Evolutionary conservation across 1,140 invertebrate genomes (phyloP).

Genomic region (Pogonus chalceus): DNA sequence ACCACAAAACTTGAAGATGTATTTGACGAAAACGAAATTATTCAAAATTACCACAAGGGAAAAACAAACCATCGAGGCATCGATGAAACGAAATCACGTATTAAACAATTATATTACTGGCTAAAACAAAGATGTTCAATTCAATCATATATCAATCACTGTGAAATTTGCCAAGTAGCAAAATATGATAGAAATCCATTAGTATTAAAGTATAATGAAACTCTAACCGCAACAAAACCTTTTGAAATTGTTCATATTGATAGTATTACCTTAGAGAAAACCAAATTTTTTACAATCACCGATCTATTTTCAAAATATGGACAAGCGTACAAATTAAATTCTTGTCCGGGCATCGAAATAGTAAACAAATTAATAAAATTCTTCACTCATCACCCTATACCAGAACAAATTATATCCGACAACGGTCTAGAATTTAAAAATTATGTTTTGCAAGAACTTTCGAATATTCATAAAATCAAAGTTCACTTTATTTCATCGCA

Average conservation of each 20-base stretch:
- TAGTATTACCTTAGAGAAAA: conserved; percentile 10
- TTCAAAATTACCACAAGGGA: conserved; percentile 12
- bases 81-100: conserved; percentile 10
- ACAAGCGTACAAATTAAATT: conserved; percentile 11
- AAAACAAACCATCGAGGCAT: too few species aligned
- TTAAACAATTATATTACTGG: too few species aligned
- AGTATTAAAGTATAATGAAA: conserved; percentile 11
- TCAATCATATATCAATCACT: too few species aligned
- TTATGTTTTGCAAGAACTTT: too few species aligned
- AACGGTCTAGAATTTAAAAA: too few species aligned
- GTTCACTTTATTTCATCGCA: too few species aligned
- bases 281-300: conserved; percentile 14
- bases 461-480: too few species aligned
- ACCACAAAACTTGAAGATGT: conserved; percentile 5
- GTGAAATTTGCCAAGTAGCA: too few species aligned
- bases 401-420: too few species aligned
- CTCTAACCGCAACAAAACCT: too few species aligned
- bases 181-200: conserved; percentile 11
- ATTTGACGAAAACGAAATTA: conserved; percentile 10
- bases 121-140: too few species aligned
- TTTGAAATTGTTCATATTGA: conserved; percentile 14
- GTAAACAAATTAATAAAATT: conserved; percentile 10
- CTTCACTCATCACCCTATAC: too few species aligned
- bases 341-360: conserved; percentile 12
- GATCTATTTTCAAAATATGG: conserved; percentile 15